Evolutionary conservation across 1,140 invertebrate species (phyloP), one percentile per base, ranked within the genome.

Genomic region (Atta colombica): DNA sequence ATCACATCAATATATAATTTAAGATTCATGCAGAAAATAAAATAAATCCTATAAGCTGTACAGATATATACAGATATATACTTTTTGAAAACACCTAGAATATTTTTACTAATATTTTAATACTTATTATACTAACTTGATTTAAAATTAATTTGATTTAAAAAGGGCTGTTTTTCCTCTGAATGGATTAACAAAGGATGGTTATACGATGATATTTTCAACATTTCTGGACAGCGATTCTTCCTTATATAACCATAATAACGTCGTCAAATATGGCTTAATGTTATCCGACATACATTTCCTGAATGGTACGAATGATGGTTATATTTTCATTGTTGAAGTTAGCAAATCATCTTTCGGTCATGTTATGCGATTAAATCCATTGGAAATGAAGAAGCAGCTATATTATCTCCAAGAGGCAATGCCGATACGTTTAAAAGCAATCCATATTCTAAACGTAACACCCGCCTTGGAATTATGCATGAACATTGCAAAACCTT

Each of bases 381-480:
- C 86, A 6, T 63, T 77, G 31, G 25, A 8, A 0, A 0, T 84
- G 0, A 91, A 91, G 25, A 88, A 91, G 28, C 21, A 71, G 1
- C 14, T 91, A 0, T 66, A 78, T 45, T 93, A 89, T 51, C 60
- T 93, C 3, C 89, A 93, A 74, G 92, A 97, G 93, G 96, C 95
- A 2, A 95, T 96, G 91, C 96, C 97, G 3, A 93, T 97, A 31
- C 95, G 96, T 58, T 85, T 97, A 10, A 96, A 96, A 86, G 96
- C 95, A 0, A 94, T 97, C 6, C 97, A 97, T 93, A 96, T 97
- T 84, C 92, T 97, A 35, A 97, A 97, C 87, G 96, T 96, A 21
- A 96, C 96, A 2, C 92, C 95, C 0, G 96, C 97, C 72, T 96
- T 97, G 94, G 97, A 97, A 87, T 96, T 96, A 87, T 90, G 97